Conservation (phyloP, 2,888 invertebrate genomes). For the Boloria euphrosyne region DNA sequence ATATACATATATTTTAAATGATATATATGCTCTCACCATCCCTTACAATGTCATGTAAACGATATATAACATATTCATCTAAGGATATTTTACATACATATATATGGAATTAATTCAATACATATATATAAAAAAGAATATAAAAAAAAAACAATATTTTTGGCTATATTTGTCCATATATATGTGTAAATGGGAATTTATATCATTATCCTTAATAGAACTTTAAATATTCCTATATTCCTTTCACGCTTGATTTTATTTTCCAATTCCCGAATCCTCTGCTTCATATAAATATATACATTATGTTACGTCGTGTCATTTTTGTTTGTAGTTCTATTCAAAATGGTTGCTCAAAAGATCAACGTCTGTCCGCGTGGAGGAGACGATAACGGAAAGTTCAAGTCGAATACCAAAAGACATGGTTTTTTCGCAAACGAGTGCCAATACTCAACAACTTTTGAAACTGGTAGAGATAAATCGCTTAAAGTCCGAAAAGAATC, state of each 20-base stretch:
- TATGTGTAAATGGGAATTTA: slow-evolving; percentile 5
- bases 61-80: slow-evolving; percentile 36
- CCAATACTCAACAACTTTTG: slow-evolving; percentile 75
- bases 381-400: slow-evolving; percentile 76
- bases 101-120: slow-evolving; percentile 23
- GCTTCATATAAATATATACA: slow-evolving; percentile 77
- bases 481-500: slow-evolving; percentile 75
- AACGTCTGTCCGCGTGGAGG: slow-evolving; percentile 77
- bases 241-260: slow-evolving; percentile 40
- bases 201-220: background rate
- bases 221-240: slow-evolving; percentile 19
- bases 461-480: slow-evolving; percentile 80
- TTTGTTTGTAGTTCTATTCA: slow-evolving; percentile 82
- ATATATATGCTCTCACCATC: slow-evolving; percentile 65
- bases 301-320: slow-evolving; percentile 82
- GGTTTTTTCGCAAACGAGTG: slow-evolving; percentile 82
- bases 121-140: background rate
- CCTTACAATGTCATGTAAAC: slow-evolving; percentile 43
- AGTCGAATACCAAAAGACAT: slow-evolving; percentile 77
- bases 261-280: slow-evolving; percentile 44
- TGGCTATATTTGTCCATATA: background rate
- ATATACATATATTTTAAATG: slow-evolving; percentile 40
- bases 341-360: slow-evolving; percentile 82
- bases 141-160: background rate
- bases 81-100: slow-evolving; percentile 40